Conservation (phyloP, 2,888 invertebrate species). For the Margaritifera margaritifera region DNA sequence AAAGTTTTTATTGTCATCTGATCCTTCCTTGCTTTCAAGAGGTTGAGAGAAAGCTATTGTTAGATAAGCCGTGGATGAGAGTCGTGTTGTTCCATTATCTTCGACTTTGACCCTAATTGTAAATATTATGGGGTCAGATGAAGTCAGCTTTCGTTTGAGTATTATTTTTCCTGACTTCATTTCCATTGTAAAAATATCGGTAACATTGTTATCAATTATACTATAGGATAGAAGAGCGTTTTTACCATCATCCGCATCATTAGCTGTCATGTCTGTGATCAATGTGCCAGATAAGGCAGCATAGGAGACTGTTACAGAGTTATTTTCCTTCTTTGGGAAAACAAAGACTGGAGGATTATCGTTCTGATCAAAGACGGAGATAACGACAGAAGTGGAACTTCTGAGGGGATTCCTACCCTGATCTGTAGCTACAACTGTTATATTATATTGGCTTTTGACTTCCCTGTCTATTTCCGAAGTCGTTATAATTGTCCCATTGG, state of each 20-base stretch:
- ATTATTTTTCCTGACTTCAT: constrained; percentile 23
- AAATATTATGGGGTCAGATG: constrained; percentile 21
- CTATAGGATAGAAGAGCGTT: constrained; percentile 37
- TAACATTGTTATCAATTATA: constrained; percentile 25
- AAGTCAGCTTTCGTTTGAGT: constrained; percentile 16
- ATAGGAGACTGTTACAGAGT: constrained; percentile 42
- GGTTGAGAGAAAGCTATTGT: constrained; percentile 16
- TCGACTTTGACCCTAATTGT: constrained; percentile 20
- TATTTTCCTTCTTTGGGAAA: constrained; percentile 47
- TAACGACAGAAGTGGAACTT: constrained; percentile 43
- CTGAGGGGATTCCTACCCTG: constrained; percentile 42
- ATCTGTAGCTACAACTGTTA: constrained; percentile 50
- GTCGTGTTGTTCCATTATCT: constrained; percentile 24
- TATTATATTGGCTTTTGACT: constrained; percentile 31
- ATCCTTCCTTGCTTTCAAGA: constrained; percentile 7
- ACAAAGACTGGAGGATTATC: constrained; percentile 54
- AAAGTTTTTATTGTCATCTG: constrained; percentile 24
- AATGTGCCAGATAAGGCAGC: constrained; percentile 38
- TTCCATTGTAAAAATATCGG: constrained; percentile 31
- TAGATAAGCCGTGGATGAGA: constrained; percentile 15
- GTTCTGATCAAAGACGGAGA: constrained; percentile 50
- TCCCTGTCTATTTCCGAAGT: constrained; percentile 50
- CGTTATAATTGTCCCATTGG: constrained; percentile 46
- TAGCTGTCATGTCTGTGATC: constrained; percentile 38
- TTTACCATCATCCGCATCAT: constrained; percentile 43